Base-by-base conservation (phyloP, 2,113 vertebrate genomes). In the Vulpes lagopus region DNA sequence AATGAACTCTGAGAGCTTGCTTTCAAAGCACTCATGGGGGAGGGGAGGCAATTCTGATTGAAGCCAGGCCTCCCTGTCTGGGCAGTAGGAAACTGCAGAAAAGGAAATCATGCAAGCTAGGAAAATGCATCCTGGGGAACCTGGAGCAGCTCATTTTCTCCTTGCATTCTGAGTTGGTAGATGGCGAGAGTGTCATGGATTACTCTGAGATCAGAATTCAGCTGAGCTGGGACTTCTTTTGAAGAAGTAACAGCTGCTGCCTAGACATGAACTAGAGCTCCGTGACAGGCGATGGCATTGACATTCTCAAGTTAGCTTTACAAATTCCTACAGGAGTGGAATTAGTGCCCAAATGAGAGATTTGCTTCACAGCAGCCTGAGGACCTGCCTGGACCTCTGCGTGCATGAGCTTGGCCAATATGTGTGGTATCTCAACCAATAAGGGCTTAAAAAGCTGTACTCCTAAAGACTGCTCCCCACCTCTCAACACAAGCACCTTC, bases 141-240 rank as follows among this genome's bases (percentile, higher is more conserved):
- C n/a, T 16, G 35, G 62, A 67, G 3, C 55, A 82, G 38, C 30
- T 94, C 57, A 30, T 57, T 85, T 84, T 30, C 38, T 19, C 79
- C 57, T 55, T 49, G 71, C 60, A 53, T 92, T 73, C 57, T 60
- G 73, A 84, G 11, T 57, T 80, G 35, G 76, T 49, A 35, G 2
- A 0, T 7, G 25, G 38, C 25, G 5, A 84, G 20, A 30, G 30
- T 53, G 23, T 76, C 81, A 30, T 25, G 9, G 80, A 12, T 91
- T 82, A 88, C 60, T 84, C 88, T 84, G 32, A 93, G 59, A 64
- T 96, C 73, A 95, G 94, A 55, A 55, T 91, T 59, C n/a, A 81
- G 32, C 81, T 95, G 78, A 82, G 49, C 91, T 30, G 79, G 67
- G 55, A 57, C 55, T 62, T 74, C 20, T 74, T 89, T 51, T 81